Conservation (phyloP, 2,888 invertebrate genomes). For the Pristionchus japonicus region DNA sequence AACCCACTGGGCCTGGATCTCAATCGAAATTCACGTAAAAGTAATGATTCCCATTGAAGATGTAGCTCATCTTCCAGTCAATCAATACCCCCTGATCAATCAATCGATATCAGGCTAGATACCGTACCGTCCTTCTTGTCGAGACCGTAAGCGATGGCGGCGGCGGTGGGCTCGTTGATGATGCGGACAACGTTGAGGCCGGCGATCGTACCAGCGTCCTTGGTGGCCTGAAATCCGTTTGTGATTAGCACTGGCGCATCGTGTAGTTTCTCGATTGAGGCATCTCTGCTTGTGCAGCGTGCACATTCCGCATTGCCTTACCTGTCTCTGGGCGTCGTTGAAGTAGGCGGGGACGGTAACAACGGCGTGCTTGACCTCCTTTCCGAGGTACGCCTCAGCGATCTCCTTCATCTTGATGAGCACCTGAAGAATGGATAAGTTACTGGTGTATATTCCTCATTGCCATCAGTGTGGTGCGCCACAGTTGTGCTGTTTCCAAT, state of each 20-base stretch:
- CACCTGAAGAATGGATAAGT: background rate
- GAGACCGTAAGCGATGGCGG: slow-evolving; percentile 74
- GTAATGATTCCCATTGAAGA: too few species aligned
- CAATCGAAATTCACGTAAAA: too few species aligned
- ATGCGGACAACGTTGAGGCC: slow-evolving; percentile 80
- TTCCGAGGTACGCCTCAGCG: slow-evolving; percentile 77
- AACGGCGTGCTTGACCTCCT: slow-evolving; percentile 88
- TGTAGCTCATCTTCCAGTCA: too few species aligned
- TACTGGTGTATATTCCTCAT: background rate
- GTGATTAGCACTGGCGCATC: background rate
- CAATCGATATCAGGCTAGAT: too few species aligned
- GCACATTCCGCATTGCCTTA: background rate
- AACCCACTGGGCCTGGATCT: too few species aligned
- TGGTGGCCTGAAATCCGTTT: slow-evolving; percentile 69
- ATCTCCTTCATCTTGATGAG: slow-evolving; percentile 75
- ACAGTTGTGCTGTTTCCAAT: background rate
- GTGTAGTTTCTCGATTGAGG: background rate
- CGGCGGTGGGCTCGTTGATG: slow-evolving; percentile 87
- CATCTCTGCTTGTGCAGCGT: background rate
- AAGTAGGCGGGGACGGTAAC: slow-evolving; percentile 98
- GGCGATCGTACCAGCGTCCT: slow-evolving; percentile 95
- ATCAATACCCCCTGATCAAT: background rate
- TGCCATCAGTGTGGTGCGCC: background rate
- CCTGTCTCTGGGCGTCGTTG: slow-evolving; percentile 97
- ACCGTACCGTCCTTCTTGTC: slow-evolving; percentile 75